Percentiles rank a stretch among this genome's conserved stretches.
Evolutionary conservation across 2,888 invertebrate species (phyloP).

Genomic region (Caenorhabditis parvicauda): DNA sequence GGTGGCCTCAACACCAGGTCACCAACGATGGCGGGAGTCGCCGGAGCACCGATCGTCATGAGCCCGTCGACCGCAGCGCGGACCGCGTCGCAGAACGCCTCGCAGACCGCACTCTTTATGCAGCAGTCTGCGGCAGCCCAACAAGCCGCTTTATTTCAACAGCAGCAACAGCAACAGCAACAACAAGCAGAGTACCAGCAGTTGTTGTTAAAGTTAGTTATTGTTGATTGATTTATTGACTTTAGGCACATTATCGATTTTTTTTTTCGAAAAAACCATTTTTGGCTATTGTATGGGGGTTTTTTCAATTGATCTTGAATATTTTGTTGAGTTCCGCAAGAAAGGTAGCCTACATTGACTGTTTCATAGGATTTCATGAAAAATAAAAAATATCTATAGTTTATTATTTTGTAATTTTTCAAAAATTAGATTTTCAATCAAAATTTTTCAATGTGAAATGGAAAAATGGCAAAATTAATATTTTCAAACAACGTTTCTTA

Average conservation of each 20-base stretch:
- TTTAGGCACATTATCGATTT: too few species aligned
- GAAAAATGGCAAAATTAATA: not conserved
- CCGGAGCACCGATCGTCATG: conserved; percentile 53
- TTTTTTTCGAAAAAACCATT: not conserved
- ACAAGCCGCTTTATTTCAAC: conserved; percentile 38
- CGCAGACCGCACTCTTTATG: conserved; percentile 21
- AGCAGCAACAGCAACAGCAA: conserved; percentile 31
- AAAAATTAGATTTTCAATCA: not conserved
- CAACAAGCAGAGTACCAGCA: conserved; percentile 47
- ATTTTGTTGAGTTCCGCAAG: too few species aligned
- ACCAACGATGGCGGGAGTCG: conserved; percentile 33
- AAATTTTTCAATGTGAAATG: not conserved
- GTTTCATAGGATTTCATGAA: too few species aligned
- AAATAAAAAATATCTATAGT: too few species aligned
- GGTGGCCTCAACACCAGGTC: conserved; percentile 25
- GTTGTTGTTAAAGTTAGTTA: conserved; percentile 35
- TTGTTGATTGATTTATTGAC: not conserved
- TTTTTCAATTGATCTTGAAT: not conserved
- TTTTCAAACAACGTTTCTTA: too few species aligned
- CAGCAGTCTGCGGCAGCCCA: conserved; percentile 31
- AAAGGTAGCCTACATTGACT: not conserved
- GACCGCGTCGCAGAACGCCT: conserved; percentile 3
- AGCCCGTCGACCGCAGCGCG: conserved; percentile 36
- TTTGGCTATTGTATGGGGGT: not conserved
- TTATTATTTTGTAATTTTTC: not conserved